Base-by-base conservation (phyloP, 2,113 vertebrate species). In the Ivindomyrus marchei region DNA sequence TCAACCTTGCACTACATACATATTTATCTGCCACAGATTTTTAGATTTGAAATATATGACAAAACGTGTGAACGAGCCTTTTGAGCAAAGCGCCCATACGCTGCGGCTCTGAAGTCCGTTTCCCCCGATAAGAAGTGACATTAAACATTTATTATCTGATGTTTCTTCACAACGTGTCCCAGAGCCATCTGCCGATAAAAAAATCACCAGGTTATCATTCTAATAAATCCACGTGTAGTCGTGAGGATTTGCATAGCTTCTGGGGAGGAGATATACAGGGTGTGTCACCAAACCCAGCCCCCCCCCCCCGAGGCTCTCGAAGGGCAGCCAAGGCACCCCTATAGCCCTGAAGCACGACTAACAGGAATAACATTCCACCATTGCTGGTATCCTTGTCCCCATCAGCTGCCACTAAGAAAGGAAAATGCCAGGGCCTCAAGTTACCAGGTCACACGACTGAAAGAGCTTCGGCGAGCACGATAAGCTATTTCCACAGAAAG, bases 111-210 rank as follows among this genome's bases (percentile, higher is more conserved):
- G 85, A 87, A 87, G 47, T 87, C 85, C 27, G 4, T 87, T 52
- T 87, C 50, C 85, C 27, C n/a, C 85, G 85, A 56, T 56, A 87
- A 87, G 85, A 87, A 17, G 27, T 87, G 49, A 87, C 85, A 87
- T 87, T 87, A 87, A 53, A 87, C 85, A 56, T 87, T 56, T 50
- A 87, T 56, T 87, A 36, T 36, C 10, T 87, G n/a, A 70, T 87
- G 50, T 56, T 87, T 87, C 47, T 56, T 52, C 85, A 87, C n/a
- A 19, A 19, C 5, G 5, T 17, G 17, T 39, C 50, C 85, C 85
- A 56, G 13, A 87, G 50, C 27, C 31, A 53, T 52, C 85, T 87
- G 49, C 85, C 0, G 5, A 87, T 87, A 27, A 56, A 53, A 53
- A 87, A 36, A 36, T 31, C 17, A 87, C 27, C 27, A 56, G 31